These are phyloP conservation scores for Quadroppia sp. DNA, from an alignment of 2,888 invertebrate genomes.

Conservation along the genomic window DNA sequence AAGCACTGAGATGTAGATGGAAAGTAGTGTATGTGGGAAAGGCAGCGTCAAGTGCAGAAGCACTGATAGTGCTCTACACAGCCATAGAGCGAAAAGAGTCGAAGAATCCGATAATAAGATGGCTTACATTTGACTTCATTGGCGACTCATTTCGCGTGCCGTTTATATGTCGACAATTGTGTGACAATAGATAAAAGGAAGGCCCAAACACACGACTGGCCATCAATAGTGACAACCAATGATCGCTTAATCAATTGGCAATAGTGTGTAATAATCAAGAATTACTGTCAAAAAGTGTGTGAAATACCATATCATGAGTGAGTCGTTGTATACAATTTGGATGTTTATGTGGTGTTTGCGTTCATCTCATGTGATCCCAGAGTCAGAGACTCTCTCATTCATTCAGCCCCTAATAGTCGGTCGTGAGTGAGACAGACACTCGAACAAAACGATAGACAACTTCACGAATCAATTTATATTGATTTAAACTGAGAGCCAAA, in stretches of 20 bases:
- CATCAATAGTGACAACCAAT: neutral
- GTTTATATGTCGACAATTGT: too few relatives aligned
- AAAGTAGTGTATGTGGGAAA: neutral
- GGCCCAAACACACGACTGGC: neutral
- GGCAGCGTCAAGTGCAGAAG: conserved; percentile 8
- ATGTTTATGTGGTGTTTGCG: neutral
- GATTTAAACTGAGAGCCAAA: conserved; percentile 6
- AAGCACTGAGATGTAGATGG: too few relatives aligned
- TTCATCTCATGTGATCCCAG: conserved; percentile 24
- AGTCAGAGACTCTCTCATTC: too few relatives aligned
- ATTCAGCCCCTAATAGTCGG: neutral
- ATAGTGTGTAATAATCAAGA: conserved; percentile 1
- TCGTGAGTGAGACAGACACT: too few relatives aligned
- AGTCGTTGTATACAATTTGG: neutral
- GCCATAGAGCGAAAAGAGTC: conserved; percentile 3
- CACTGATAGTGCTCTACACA: too few relatives aligned
- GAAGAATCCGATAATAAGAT: conserved; percentile 14
- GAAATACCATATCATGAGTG: too few relatives aligned
- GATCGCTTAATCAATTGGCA: neutral
- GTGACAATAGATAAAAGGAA: neutral
- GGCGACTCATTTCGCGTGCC: neutral
- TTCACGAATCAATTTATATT: conserved; percentile 21
- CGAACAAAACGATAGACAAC: neutral
- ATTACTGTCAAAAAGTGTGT: neutral
- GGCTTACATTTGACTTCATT: conserved; percentile 3